Evolutionary conservation across 1,140 invertebrate species (phyloP).

Genomic region (Drosophila elegans): DNA sequence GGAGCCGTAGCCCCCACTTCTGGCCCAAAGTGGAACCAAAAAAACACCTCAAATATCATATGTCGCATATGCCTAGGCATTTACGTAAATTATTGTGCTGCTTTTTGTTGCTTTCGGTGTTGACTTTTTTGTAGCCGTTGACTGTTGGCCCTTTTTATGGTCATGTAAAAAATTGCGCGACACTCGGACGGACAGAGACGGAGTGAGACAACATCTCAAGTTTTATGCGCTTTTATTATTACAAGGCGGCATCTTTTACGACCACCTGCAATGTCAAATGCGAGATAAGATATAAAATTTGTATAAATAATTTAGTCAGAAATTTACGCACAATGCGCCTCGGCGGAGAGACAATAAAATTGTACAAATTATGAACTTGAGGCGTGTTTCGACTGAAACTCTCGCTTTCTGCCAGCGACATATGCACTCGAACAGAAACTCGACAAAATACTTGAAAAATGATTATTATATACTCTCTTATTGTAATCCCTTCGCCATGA

Average conservation of each 20-base stretch:
- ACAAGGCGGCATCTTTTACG: conserved; percentile 75
- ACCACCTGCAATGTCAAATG: conserved; percentile 68
- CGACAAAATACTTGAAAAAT: conserved; percentile 37
- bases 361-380: conserved; percentile 74
- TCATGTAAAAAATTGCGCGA: conserved; percentile 60
- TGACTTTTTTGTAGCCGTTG: conserved; percentile 44
- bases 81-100: conserved; percentile 70
- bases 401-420: conserved; percentile 55
- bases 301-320: conserved; percentile 64
- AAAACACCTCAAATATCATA: conserved; percentile 38
- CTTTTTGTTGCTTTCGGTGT: conserved; percentile 40
- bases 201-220: conserved; percentile 53
- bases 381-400: conserved; percentile 48
- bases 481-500: conserved; percentile 21
- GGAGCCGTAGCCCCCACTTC: conserved; percentile 16
- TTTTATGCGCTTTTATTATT: conserved; percentile 73
- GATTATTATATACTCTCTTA: conserved; percentile 22
- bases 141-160: conserved; percentile 68
- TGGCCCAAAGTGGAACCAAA: conserved; percentile 1
- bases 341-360: conserved; percentile 48
- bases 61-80: conserved; percentile 67
- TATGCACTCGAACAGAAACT: conserved; percentile 62
- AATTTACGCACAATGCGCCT: conserved; percentile 21
- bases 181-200: conserved; percentile 4
- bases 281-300: conserved; percentile 68